Percentiles rank a stretch among this genome's conserved stretches.
These are phyloP conservation scores for Delphinapterus leucas DNA, from an alignment of 2,113 vertebrate species.

Conservation along the genomic window DNA sequence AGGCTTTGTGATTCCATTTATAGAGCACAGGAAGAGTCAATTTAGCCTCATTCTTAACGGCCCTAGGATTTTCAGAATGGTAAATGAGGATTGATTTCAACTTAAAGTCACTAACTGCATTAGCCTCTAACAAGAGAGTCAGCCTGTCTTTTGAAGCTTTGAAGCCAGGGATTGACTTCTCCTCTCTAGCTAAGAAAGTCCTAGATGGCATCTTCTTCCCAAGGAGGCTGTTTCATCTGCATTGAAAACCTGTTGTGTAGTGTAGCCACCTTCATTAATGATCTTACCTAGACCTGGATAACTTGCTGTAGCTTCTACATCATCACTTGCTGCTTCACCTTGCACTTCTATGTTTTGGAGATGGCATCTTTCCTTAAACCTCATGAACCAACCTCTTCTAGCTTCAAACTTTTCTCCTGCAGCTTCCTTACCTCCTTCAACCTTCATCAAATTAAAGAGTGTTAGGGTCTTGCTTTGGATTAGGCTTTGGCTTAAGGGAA, in stretches of 20 bases:
- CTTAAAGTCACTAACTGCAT: neutral
- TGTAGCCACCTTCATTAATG: neutral
- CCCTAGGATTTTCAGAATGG: neutral
- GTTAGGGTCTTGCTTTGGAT: neutral
- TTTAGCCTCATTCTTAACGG: neutral
- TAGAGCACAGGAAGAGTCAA: neutral
- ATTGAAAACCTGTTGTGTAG: neutral
- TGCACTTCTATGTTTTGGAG: neutral
- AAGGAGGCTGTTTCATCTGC: neutral
- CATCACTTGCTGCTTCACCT: neutral
- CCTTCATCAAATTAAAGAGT: neutral
- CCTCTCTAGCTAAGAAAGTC: neutral
- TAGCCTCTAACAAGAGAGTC: neutral
- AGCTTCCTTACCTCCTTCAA: neutral
- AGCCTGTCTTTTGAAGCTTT: neutral
- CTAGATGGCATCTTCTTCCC: neutral
- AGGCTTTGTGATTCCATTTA: neutral
- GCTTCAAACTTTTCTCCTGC: neutral
- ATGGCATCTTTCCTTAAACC: neutral
- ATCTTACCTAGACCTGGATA: neutral
- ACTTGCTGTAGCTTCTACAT: neutral
- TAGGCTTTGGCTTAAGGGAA: neutral
- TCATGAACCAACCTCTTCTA: neutral
- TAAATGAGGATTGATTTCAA: neutral
- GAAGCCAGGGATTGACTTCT: neutral